Conservation (phyloP, 2,888 invertebrate species). For the Pardosa pseudoannulata region DNA sequence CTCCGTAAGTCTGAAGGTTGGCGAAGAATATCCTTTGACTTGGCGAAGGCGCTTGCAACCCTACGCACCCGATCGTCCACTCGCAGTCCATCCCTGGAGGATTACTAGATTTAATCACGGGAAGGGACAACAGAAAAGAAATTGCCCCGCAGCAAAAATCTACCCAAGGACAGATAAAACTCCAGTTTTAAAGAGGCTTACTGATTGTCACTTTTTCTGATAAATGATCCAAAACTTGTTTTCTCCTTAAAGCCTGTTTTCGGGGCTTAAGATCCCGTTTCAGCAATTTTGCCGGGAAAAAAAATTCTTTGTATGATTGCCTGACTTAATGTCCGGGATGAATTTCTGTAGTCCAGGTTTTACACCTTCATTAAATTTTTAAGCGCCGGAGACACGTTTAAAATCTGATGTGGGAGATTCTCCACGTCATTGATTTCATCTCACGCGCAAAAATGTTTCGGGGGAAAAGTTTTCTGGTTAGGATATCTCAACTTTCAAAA, state of each 20-base stretch:
- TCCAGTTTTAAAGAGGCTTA: constrained; percentile 69
- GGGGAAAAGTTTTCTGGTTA: too few relatives aligned
- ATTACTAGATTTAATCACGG: constrained; percentile 71
- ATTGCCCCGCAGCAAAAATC: constrained; percentile 60
- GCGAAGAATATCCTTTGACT: background rate
- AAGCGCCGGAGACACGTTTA: too few relatives aligned
- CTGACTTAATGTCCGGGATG: background rate
- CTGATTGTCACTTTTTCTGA: constrained; percentile 70
- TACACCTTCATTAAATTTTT: constrained; percentile 6
- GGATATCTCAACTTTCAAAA: too few relatives aligned
- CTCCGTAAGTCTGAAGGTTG: background rate
- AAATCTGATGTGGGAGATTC: too few relatives aligned
- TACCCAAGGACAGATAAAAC: constrained; percentile 60
- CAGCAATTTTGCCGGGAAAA: background rate
- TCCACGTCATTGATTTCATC: too few relatives aligned
- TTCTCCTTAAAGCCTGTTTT: constrained; percentile 42
- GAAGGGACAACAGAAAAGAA: constrained; percentile 42
- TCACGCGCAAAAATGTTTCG: too few relatives aligned
- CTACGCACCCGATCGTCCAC: constrained; percentile 36
- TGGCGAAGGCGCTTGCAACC: constrained; percentile 41
- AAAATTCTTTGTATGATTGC: background rate
- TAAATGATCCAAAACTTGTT: constrained; percentile 71
- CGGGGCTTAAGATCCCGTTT: constrained; percentile 13
- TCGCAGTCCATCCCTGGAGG: constrained; percentile 60
- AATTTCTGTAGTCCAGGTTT: background rate